Conservation (phyloP, 2,888 invertebrate genomes). For the Dusona sp. region DNA sequence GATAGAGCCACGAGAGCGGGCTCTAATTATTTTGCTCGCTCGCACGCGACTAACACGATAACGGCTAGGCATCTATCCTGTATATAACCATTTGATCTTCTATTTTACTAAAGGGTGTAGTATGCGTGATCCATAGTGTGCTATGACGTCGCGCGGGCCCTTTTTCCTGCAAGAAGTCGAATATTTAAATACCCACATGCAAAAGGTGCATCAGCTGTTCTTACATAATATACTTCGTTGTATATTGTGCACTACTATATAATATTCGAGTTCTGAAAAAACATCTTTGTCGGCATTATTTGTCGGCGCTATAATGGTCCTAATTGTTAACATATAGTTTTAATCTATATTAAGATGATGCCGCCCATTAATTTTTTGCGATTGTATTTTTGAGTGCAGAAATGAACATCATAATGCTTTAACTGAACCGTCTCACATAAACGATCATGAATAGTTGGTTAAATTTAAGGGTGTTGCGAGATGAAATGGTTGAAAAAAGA, state of each 20-base stretch:
- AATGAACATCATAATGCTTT: neutral
- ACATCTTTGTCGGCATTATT: neutral
- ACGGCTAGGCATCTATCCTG: constrained; percentile 67
- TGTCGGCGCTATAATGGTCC: neutral
- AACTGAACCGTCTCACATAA: neutral
- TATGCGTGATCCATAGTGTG: neutral
- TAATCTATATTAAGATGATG: neutral
- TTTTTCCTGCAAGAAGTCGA: neutral
- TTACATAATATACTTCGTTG: neutral
- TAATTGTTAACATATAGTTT: neutral
- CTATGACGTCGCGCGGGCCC: neutral
- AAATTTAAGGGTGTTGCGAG: neutral
- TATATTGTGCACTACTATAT: neutral
- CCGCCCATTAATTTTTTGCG: neutral
- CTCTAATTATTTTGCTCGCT: constrained; percentile 80
- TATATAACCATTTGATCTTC: neutral
- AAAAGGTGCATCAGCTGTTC: neutral
- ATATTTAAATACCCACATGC: neutral
- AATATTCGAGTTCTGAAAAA: neutral
- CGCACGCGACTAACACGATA: constrained; percentile 79
- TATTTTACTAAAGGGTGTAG: neutral
- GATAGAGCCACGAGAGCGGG: constrained; percentile 56
- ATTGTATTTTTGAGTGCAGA: neutral
- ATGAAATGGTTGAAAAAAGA: neutral
- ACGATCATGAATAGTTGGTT: neutral